phyloP scores from a whole-genome alignment of 2,113 vertebrate species.

The Leiothrix lutea region DNA sequence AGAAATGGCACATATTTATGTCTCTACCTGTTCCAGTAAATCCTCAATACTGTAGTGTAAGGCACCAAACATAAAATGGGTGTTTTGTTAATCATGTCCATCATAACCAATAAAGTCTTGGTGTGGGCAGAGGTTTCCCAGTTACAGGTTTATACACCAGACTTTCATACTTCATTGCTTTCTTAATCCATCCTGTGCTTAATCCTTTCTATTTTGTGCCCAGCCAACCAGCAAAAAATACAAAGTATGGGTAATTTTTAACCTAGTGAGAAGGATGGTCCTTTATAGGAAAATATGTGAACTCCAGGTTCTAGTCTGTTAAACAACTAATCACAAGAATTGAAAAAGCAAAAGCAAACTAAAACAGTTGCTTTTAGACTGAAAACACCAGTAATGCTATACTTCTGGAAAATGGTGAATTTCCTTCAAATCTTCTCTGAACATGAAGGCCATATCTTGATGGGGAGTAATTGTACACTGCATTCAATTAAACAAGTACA shows the following conservation, averaged over 20 bases:
- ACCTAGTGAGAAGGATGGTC: neutral
- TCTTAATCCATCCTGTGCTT: neutral
- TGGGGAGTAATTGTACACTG: neutral
- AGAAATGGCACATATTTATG: neutral
- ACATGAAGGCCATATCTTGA: neutral
- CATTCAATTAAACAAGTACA: neutral
- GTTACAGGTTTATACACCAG: neutral
- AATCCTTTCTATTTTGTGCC: neutral
- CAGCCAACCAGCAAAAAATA: neutral
- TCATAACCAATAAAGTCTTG: neutral
- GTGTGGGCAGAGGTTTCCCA: neutral
- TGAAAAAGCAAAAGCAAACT: neutral
- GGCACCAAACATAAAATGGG: neutral
- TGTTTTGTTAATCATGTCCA: neutral
- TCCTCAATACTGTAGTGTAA: neutral
- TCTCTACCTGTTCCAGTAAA: neutral
- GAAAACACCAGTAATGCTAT: neutral
- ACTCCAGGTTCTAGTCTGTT: neutral
- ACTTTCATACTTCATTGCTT: neutral
- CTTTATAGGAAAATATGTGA: neutral
- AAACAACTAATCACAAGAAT: neutral
- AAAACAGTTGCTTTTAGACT: neutral
- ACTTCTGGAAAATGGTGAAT: neutral
- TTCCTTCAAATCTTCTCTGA: neutral
- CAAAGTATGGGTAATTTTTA: neutral